Base-by-base conservation (phyloP, 35 echinoderm and acorn worm species). In the Lytechinus pictus region DNA sequence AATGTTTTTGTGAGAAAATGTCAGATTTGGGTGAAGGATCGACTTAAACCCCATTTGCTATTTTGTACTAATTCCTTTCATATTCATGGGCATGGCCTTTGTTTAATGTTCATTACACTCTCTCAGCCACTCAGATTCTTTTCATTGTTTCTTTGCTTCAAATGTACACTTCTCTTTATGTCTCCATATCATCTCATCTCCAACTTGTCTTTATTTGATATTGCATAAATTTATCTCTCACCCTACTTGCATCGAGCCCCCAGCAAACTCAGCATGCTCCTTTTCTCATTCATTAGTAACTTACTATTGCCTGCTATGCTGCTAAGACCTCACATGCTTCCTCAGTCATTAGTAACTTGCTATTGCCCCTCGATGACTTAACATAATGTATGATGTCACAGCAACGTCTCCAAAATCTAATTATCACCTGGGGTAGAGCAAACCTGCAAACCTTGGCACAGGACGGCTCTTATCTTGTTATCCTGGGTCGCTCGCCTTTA, bases 301-400 rank as follows among this genome's bases (percentile, higher is more conserved):
- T 71, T 71, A 6, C 61, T 21, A 21, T 71, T 71, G 61, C 61
- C 66, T 16, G 4, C 66, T 7, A 79, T 79, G 66, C 33, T 44
- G 33, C 33, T 44, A 44, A 44, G 33, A 44, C 33, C 33, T 44
- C 16, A 24, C 66, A 79, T 79, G 66, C 66, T 79, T 79, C 66
- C 66, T 79, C n/a, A 16, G 19, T 79, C 19, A 79, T 24, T 6
- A 79, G 19, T 24, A 8, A 7, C 21, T 71, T 71, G 5, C 61
- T 21, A 21, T 71, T 71, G 61, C 61, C 66, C 66, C 21, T n/a
- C 66, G 21, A 79, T 79, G 66, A 79, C 19, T 79, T 79, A 24
- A 79, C 66, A 79, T n/a, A 79, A 79, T 79, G 66, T 79, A 79
- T 79, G 66, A n/a, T 79, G 66, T 79, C 66, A 79, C 66, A 79